These are phyloP conservation scores for Propithecus deckenii DNA, from an alignment of 2,797 vertebrate species.

Conservation along the genomic window DNA sequence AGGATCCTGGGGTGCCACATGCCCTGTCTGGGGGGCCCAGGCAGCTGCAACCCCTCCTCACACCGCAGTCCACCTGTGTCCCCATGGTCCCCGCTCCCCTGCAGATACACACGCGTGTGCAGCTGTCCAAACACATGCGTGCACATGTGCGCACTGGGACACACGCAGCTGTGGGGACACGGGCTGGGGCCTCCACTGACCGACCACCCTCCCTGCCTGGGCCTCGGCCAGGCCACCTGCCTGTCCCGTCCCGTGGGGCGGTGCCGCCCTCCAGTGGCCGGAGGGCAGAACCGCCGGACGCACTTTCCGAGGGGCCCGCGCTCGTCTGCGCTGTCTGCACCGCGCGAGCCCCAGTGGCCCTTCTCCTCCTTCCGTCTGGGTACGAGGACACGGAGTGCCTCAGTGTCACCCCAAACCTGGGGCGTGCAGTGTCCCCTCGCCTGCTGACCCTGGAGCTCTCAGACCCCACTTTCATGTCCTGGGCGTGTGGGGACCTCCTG, in stretches of 20 bases:
- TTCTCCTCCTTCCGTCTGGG: too few species aligned
- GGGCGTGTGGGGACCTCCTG: neutral
- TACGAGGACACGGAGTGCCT: too few species aligned
- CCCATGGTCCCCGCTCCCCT: neutral
- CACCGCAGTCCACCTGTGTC: neutral
- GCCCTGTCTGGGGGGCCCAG: neutral
- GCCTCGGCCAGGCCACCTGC: neutral
- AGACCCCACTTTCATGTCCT: neutral
- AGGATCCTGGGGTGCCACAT: too few species aligned
- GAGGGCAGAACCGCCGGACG: neutral
- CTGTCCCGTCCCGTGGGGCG: too few species aligned
- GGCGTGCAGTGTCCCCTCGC: fast-evolving
- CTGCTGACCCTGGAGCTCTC: neutral
- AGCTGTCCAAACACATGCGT: neutral
- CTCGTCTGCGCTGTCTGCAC: neutral
- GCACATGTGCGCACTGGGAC: neutral
- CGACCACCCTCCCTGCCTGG: too few species aligned
- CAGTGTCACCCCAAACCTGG: neutral
- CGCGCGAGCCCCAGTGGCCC: too few species aligned
- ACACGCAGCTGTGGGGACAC: neutral
- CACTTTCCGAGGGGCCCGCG: neutral
- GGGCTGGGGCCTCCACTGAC: too few species aligned
- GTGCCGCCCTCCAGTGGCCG: neutral
- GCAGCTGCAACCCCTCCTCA: neutral
- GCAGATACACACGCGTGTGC: neutral